Base-by-base conservation (phyloP, 92 coral and sea anemone genomes). In the Heliopora coerulea region DNA sequence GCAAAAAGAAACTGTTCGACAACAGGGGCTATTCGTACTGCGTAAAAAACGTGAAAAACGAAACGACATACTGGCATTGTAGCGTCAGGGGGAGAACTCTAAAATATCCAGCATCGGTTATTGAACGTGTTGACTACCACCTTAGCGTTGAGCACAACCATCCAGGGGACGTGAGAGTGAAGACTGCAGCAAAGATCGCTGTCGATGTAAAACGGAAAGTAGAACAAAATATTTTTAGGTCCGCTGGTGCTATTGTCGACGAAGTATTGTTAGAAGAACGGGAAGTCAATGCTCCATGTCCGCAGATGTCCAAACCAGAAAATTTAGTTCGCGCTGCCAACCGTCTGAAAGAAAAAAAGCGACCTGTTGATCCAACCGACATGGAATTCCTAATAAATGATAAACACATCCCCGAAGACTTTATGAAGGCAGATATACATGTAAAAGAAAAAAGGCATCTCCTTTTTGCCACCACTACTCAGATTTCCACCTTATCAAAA, bases 71-170 rank as follows among this genome's bases (percentile, higher is more conserved):
- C 73, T 77, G 82, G 74, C 64, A 77, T 24, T 77, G 82, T 63
- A 77, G 25, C 14, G 33, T 77, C 73, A 28, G 82, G n/a, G n/a
- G n/a, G n/a, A n/a, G n/a, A n/a, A n/a, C n/a, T n/a, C n/a, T n/a
- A n/a, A n/a, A n/a, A n/a, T n/a, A n/a, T n/a, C n/a, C n/a, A n/a
- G n/a, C n/a, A n/a, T n/a, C n/a, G n/a, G n/a, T n/a, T n/a, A n/a
- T n/a, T n/a, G n/a, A n/a, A n/a, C n/a, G n/a, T n/a, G n/a, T n/a
- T n/a, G n/a, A n/a, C n/a, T n/a, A n/a, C n/a, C n/a, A n/a, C n/a
- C n/a, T n/a, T n/a, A n/a, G n/a, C n/a, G n/a, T n/a, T n/a, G n/a
- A 68, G 21, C 83, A 79, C 35, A 79, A 79, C 68, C 78, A 79
- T 65, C 79, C 69, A 17, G 78, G 78, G 21, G 34, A 49, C 26